Evolutionary conservation across 2,113 vertebrate species (phyloP), one percentile per base, ranked within the genome.

Genomic region (Strix aluco): DNA sequence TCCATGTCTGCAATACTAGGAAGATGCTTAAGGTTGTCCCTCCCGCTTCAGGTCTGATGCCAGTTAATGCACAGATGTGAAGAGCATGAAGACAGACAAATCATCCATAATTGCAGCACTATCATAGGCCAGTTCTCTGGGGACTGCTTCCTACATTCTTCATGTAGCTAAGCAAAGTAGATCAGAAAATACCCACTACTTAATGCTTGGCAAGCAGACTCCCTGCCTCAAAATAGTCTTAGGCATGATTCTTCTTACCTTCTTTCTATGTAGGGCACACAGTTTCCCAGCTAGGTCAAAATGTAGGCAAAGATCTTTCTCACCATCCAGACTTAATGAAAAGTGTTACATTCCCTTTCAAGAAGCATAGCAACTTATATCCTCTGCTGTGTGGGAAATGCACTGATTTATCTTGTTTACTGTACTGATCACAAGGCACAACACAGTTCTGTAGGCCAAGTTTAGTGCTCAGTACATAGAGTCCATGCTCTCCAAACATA

Each of bases 401-500:
- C 22, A 51, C 15, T n/a, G 32, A 20, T 67, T 93, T 81, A n/a
- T 79, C 44, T 55, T 79, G 11, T 71, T 85, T 80, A 63, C 23
- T 42, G 32, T 42, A 13, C 40, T 42, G 30, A 70, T 81, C 47
- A 47, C 36, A 74, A 70, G 17, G 16, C 34, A 78, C 12, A 47
- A 47, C 5, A n/a, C 27, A 74, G 22, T 69, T 57, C 5, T 49
- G 1, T 10, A 62, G 75, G 29, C n/a, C 36, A 42, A 59, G 9
- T 69, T 83, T 44, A n/a, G 17, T 9, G 13, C 46, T 61, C 19
- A 36, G 23, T 61, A 67, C 18, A 13, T 38, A n/a, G 22, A 2
- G 0, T 44, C 20, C 22, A 14, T 22, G 26, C 32, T 66, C 0
- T 0, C 26, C 47, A n/a, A 42, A 44, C 4, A 10, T 20, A 49